Evolutionary conservation across 1,140 invertebrate species (phyloP).

Genomic region (Neuroterus valhalla): DNA sequence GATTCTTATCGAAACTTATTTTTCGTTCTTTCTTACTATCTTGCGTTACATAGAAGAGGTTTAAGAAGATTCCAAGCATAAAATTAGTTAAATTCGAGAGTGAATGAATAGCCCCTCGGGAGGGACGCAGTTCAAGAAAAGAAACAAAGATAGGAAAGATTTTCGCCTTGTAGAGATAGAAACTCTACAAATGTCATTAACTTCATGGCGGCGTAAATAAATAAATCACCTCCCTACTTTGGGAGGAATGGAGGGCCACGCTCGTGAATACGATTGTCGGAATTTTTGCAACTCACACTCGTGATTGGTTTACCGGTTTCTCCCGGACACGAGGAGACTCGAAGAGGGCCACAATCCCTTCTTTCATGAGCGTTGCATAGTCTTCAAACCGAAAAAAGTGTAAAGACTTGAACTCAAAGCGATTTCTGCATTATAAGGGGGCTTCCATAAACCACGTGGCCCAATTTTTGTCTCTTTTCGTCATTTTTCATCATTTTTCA

Average conservation of each 20-base stretch:
- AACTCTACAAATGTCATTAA: constrained; percentile 40
- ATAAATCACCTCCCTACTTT: constrained; percentile 41
- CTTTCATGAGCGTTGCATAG: not conserved
- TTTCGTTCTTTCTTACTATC: too few relatives aligned
- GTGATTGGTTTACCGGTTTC: constrained; percentile 43
- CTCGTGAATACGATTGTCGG: constrained; percentile 34
- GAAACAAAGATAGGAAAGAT: not conserved
- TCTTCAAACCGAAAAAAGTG: not conserved
- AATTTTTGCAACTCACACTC: constrained; percentile 44
- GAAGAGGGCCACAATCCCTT: not conserved
- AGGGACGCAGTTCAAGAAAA: not conserved
- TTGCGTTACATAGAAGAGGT: too few relatives aligned
- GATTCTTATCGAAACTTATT: too few relatives aligned
- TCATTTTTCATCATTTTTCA: too few relatives aligned
- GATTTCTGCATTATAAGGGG: too few relatives aligned
- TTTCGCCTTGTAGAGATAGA: constrained; percentile 33
- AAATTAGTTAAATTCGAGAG: too few relatives aligned
- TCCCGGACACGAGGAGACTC: constrained; percentile 16
- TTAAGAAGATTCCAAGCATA: too few relatives aligned
- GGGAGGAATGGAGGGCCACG: constrained; percentile 12
- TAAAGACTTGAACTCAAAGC: not conserved
- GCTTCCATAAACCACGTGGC: too few relatives aligned
- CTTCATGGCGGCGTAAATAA: constrained; percentile 44
- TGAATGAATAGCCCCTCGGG: too few relatives aligned
- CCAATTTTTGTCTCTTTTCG: too few relatives aligned